phyloP scores from a whole-genome alignment of 92 coral and sea anemone genomes.

The Metridium senile region DNA sequence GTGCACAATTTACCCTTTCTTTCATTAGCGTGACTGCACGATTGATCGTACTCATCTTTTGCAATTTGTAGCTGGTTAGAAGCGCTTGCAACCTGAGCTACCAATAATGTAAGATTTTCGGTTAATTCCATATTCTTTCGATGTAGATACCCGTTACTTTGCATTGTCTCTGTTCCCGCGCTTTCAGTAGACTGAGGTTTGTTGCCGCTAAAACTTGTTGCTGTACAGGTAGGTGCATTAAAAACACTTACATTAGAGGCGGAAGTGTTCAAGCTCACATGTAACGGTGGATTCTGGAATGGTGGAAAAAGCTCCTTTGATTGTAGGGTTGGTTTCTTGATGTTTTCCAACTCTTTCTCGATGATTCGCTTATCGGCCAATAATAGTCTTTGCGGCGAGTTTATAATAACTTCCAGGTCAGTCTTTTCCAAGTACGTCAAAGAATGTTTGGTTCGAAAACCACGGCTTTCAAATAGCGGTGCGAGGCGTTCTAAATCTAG shows the following conservation, averaged over 20 bases:
- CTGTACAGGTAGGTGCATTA: neutral
- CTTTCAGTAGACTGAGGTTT: neutral
- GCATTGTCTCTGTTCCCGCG: conserved; percentile 12
- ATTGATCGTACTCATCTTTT: conserved; percentile 28
- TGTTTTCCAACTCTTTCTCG: conserved; percentile 42
- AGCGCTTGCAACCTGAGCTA: conserved; percentile 22
- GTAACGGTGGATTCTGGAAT: neutral
- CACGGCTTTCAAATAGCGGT: conserved; percentile 42
- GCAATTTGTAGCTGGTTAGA: conserved; percentile 22
- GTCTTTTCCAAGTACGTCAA: conserved; percentile 24
- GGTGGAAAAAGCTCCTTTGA: conserved; percentile 17
- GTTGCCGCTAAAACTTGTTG: neutral
- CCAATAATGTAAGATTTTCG: conserved; percentile 10
- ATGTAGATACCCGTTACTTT: conserved; percentile 1
- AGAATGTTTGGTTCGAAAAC: conserved; percentile 39
- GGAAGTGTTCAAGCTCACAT: neutral
- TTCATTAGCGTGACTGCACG: conserved; percentile 24
- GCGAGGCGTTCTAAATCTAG: conserved; percentile 45
- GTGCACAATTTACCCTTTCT: conserved; percentile 29
- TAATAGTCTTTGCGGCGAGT: conserved; percentile 43
- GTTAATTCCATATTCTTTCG: conserved; percentile 1
- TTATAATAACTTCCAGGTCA: conserved; percentile 44
- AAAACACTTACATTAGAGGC: neutral
- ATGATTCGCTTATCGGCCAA: conserved; percentile 35
- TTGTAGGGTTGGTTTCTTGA: conserved; percentile 4